Conservation (phyloP, 2,113 vertebrate genomes). For the Saguinus imperator region DNA sequence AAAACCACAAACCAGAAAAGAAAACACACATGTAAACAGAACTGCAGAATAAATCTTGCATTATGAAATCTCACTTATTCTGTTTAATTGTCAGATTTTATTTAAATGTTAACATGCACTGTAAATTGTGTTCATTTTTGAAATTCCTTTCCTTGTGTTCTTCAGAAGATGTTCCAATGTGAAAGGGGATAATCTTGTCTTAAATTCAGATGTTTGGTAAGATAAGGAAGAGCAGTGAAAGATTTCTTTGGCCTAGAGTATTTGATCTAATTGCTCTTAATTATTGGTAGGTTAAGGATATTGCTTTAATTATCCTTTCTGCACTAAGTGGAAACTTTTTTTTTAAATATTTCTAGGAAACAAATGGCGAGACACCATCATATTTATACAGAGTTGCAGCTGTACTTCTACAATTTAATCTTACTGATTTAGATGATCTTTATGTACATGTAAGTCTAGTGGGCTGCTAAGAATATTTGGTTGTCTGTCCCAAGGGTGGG, state of each 20-base stretch:
- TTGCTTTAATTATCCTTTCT: conserved; percentile 39
- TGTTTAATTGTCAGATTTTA: conserved; percentile 10
- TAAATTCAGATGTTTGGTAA: conserved; percentile 44
- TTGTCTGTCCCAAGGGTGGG: neutral
- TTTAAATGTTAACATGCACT: conserved; percentile 5
- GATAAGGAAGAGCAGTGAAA: conserved; percentile 35
- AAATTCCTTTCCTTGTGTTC: conserved; percentile 24
- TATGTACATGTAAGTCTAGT: conserved; percentile 95
- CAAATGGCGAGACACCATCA: conserved; percentile 96
- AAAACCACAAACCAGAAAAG: too few species aligned
- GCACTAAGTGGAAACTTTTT: conserved; percentile 25
- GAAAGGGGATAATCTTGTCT: conserved; percentile 18
- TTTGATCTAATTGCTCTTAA: conserved; percentile 52
- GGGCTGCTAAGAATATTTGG: conserved; percentile 44
- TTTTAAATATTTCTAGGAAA: conserved; percentile 87
- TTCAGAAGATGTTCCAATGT: neutral
- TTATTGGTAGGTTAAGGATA: conserved; percentile 26
- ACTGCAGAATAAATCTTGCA: neutral
- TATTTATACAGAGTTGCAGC: conserved; percentile 98
- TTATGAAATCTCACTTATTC: conserved; percentile 21
- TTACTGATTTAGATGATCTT: conserved; percentile 97
- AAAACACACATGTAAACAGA: neutral
- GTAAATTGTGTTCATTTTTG: conserved; percentile 8
- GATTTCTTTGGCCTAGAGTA: conserved; percentile 35
- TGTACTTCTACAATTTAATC: conserved; percentile 95